Base-by-base conservation (phyloP, 2,888 invertebrate genomes). In the Andrena trimmerana region DNA sequence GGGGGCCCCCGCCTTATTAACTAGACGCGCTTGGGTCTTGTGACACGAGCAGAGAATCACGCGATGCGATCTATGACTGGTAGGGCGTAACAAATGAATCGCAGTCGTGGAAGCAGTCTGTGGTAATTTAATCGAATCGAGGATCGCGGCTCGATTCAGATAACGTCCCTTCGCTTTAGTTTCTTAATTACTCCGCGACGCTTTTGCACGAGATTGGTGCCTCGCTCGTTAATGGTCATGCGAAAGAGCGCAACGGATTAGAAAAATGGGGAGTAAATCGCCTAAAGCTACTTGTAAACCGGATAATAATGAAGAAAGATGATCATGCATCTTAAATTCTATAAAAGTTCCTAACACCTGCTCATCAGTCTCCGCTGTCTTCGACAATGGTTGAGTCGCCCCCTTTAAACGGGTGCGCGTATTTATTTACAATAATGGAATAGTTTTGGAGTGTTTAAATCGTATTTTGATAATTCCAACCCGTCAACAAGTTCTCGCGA, bases 221-320 rank as follows among this genome's bases (percentile, higher is more conserved):
- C 57, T 57, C 24, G 27, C 66, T 74, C 59, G 60, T 81, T 33
- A 63, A 67, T 57, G 60, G 72, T 69, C 71, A 80, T 78, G 78
- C 86, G 83, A 81, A 76, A 78, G 74, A 78, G 84, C 76, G 84
- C 78, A 84, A 83, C 83, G 13, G 54, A 75, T 84, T 77, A 67
- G 59, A 77, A 71, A 71, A 79, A 77, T n/a, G 16, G 33, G 3
- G 78, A 10, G 6, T 20, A 74, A 84, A 81, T 78, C 75, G 87
- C 68, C 72, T 69, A 66, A 27, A 50, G n/a, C 86, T 87, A 85
- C 83, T 86, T 85, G 78, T 88, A 88, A 81, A 87, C 89, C 83
- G 87, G 87, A 42, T 88, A 88, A 89, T 86, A 84, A 86, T 89
- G 88, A 83, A 89, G 20, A 87, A 90, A 88, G 81, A 77, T 87